Evolutionary conservation across 1,140 invertebrate genomes (phyloP), one percentile per base, ranked within the genome.

Genomic region (Mactra quadrangularis): DNA sequence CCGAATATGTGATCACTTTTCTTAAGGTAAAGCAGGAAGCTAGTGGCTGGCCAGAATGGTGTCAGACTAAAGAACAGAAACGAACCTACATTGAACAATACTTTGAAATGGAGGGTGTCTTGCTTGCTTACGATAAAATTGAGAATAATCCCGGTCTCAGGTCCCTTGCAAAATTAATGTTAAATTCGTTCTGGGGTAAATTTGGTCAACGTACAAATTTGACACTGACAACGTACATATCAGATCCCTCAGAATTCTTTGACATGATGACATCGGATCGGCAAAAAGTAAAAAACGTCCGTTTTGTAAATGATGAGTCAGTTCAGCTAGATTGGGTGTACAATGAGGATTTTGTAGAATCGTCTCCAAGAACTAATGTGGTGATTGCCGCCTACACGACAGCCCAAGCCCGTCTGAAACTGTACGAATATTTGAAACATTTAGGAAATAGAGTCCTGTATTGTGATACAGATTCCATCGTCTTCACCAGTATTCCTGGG

Each of bases 401-500:
- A 4, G 87, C 91, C 7, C 89, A 92, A 57, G 92, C 92, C 0
- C 70, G 92, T 0, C 60, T 93, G n/a, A 88, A 92, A 77, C 84
- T 93, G 6, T 93, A 92, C 59, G 53, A 62, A 19, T 88, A 89
- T 75, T 64, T 93, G 15, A 85, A 92, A 81, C 57, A 85, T 41
- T 64, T 93, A 17, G 86, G 81, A 19, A 31, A 84, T 3, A 45
- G 86, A n/a, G 89, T 88, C 3, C 70, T 93, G 4, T 93, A 94
- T 78, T 92, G 84, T 47, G 93, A 93, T 70, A 94, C 93, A 7
- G 93, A 93, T 9, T 57, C 82, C 86, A 72, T 11, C 64, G 90
- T 13, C 89, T 93, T 31, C 93, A 88, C 66, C 35, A 87, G 9
- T 9, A 57, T 7, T 11, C 25, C 55, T 9, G 55, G 55, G 55